These are phyloP conservation scores for Fragariocoptes setiger DNA, from an alignment of 1,140 invertebrate genomes.

Conservation along the genomic window DNA sequence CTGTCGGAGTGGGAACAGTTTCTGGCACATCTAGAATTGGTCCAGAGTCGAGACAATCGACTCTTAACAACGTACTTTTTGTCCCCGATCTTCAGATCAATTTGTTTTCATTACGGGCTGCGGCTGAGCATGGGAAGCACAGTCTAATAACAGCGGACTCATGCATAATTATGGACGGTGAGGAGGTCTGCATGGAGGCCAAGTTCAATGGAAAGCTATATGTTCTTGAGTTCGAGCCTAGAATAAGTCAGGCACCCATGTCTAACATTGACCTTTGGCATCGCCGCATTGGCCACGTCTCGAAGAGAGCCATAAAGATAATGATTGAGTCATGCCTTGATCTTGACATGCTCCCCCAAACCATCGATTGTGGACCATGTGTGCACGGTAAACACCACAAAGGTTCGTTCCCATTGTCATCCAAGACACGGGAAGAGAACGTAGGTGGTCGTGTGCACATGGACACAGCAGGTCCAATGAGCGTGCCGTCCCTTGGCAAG, in stretches of 20 bases:
- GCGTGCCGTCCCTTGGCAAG: slow-evolving; percentile 1
- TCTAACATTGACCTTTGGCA: neutral
- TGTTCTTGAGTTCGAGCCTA: neutral
- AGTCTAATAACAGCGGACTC: neutral
- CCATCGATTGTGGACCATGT: neutral
- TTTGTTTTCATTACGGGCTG: neutral
- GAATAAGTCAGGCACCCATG: neutral
- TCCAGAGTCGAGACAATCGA: neutral
- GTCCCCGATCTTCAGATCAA: neutral
- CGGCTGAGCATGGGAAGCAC: neutral
- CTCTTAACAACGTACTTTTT: neutral
- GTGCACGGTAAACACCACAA: neutral
- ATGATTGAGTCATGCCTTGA: neutral
- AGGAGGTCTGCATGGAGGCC: neutral
- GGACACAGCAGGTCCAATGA: slow-evolving; percentile 3
- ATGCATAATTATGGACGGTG: neutral
- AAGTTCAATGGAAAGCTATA: neutral
- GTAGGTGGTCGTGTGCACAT: neutral
- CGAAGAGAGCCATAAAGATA: neutral
- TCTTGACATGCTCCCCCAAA: neutral
- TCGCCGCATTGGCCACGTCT: neutral
- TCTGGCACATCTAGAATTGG: neutral
- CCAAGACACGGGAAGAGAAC: neutral
- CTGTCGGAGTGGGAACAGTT: neutral
- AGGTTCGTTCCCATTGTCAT: neutral